Percentiles rank a stretch among this genome's conserved stretches.
These are phyloP conservation scores for Zygothrica quintamaculata DNA, from an alignment of 2,888 invertebrate genomes.

Conservation along the genomic window DNA sequence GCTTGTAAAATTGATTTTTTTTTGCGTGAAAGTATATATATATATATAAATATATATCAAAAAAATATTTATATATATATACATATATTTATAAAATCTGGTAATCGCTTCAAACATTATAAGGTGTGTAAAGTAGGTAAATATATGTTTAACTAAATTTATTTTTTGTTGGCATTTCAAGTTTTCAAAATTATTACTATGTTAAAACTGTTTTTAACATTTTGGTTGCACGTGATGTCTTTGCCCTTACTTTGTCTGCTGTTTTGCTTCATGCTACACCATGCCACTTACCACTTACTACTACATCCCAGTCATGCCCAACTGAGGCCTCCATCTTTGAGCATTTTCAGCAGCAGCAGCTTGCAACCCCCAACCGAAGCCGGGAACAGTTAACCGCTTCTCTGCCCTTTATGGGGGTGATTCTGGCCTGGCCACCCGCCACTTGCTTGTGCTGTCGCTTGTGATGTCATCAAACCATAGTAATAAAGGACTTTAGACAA, in stretches of 20 bases:
- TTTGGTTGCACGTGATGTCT: slow-evolving; percentile 67
- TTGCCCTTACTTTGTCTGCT: slow-evolving; percentile 44
- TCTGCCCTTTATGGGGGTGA: slow-evolving; percentile 23
- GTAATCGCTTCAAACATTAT: slow-evolving; percentile 22
- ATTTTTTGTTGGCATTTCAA: slow-evolving; percentile 12
- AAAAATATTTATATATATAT: too few species aligned
- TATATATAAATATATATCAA: slow-evolving; percentile 26
- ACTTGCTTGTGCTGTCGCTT: slow-evolving; percentile 32
- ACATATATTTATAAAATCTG: slow-evolving; percentile 20
- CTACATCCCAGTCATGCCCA: slow-evolving; percentile 16
- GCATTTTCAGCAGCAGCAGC: slow-evolving; percentile 36
- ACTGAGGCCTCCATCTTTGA: slow-evolving; percentile 30
- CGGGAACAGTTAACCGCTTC: slow-evolving; percentile 31
- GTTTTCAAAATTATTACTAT: slow-evolving; percentile 18
- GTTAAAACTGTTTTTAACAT: slow-evolving; percentile 33
- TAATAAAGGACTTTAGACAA: slow-evolving; percentile 68
- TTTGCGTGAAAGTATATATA: slow-evolving; percentile 55
- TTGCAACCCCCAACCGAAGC: slow-evolving; percentile 55
- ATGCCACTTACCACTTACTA: slow-evolving; percentile 16
- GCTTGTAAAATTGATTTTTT: slow-evolving; percentile 75
- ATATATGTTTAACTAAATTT: slow-evolving; percentile 8
- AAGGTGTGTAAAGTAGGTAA: slow-evolving; percentile 48
- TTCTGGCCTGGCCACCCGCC: slow-evolving; percentile 12
- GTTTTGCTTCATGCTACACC: slow-evolving; percentile 30
- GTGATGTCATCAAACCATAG: slow-evolving; percentile 70